Evolutionary conservation across 30 jellyfish, hydroid and myxozoan species (phyloP).

Genomic region (Aurelia coerulea): DNA sequence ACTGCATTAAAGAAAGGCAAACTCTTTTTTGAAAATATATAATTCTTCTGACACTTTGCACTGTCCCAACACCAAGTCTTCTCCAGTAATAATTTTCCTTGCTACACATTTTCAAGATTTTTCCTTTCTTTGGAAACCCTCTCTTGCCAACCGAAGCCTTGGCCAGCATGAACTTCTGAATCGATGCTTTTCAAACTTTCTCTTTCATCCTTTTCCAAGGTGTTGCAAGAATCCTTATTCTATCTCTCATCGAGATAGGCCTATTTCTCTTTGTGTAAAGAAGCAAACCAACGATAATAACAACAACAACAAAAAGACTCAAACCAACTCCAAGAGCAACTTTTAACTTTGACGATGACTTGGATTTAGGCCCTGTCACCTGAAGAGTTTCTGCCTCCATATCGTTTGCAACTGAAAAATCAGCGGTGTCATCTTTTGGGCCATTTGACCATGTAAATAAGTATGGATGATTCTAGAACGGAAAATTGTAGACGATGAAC

Average conservation of each 20-base stretch:
- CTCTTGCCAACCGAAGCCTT: not conserved
- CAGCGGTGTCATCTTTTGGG: not conserved
- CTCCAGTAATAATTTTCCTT: no score
- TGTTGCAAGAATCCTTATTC: conserved; percentile 57
- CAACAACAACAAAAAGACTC: conserved; percentile 37
- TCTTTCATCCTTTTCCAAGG: conserved; percentile 75
- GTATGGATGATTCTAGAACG: conserved; percentile 40
- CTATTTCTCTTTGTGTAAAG: conserved; percentile 6
- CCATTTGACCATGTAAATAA: conserved; percentile 45
- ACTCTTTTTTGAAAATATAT: no score
- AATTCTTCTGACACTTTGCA: no score
- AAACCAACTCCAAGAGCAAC: conserved; percentile 60
- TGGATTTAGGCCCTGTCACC: conserved; percentile 9
- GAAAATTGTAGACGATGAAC: not conserved
- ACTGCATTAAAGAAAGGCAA: no score
- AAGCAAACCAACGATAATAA: conserved; percentile 2
- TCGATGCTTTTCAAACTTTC: not conserved
- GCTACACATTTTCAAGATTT: no score
- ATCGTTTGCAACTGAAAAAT: conserved; percentile 22
- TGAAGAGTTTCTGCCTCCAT: not conserved
- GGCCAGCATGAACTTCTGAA: not conserved
- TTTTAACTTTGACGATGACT: not conserved
- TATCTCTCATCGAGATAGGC: conserved; percentile 33
- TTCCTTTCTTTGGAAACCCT: not conserved
- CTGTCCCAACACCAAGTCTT: no score